Base-by-base conservation (phyloP, 2,888 invertebrate genomes). In the Andrena bucephala region DNA sequence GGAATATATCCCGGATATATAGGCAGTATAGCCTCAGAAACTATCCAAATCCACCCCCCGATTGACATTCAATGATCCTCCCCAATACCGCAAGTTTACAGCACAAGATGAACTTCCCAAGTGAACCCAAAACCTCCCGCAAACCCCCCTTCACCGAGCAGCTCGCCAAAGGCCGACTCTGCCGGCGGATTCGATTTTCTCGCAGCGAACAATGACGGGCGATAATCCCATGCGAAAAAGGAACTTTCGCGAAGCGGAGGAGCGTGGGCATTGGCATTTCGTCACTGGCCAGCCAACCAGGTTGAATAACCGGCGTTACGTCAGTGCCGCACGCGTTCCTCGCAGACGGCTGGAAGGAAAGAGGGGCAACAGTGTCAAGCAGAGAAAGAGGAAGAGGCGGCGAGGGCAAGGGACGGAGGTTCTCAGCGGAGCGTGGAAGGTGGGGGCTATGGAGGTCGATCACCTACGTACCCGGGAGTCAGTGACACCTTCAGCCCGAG, bases 221-320 rank as follows among this genome's bases (percentile, higher is more conserved):
- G 59, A 62, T 27, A 7, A 6, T 13, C 57, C 20, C 81, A 59
- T 20, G 63, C 73, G 72, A 81, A 84, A 75, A 67, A 72, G 87
- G 88, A 90, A 92, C 89, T 91, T 87, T 85, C 83, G 87, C 77
- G 60, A 87, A 89, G 89, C 85, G 52, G 86, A 42, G 42, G 16
- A 91, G 89, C 86, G 88, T 92, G 90, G 89, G 88, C 90, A 89
- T 90, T 90, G 93, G 93, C 91, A 93, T 94, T 94, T 94, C 92
- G 92, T 93, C 93, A 93, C 90, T 89, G 90, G 89, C 85, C 89
- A 85, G 87, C 91, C 89, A 87, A 88, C 91, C 93, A 93, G 92
- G 93, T 94, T 94, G 93, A 94, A 94, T 94, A 94, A 94, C 94
- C 94, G 93, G 88, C 90, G 89, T 94, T 94, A 93, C 94, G 94